Evolutionary conservation across 2,113 vertebrate species (phyloP).

Genomic region (Gracilinanus agilis): DNA sequence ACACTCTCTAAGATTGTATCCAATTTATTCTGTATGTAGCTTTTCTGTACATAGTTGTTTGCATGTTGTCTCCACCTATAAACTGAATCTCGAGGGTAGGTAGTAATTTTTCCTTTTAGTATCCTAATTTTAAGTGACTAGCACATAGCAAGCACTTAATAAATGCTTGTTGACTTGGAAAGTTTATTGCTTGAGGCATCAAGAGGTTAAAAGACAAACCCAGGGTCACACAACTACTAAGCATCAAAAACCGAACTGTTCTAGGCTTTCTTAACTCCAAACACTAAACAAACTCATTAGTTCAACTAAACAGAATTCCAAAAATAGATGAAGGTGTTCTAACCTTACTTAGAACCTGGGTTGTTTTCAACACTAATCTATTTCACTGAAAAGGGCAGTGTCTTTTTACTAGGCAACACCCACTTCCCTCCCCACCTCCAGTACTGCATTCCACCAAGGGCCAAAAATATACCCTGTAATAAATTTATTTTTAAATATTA

Average conservation of each 20-base stretch:
- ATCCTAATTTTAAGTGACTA: background rate
- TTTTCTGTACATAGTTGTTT: background rate
- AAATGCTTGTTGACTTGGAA: background rate
- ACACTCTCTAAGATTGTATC: background rate
- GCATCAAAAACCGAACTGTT: background rate
- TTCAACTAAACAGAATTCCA: conserved; percentile 5
- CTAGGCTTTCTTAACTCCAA: background rate
- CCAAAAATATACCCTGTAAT: conserved; percentile 35
- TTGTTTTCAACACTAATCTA: conserved; percentile 13
- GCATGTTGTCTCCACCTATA: background rate
- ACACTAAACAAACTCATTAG: background rate
- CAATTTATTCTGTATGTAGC: background rate
- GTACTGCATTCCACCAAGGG: conserved; percentile 26
- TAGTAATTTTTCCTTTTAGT: background rate
- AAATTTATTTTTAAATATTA: conserved; percentile 40
- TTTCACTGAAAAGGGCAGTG: conserved; percentile 9
- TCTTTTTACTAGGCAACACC: conserved; percentile 6
- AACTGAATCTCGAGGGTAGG: background rate
- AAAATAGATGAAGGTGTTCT: conserved; percentile 1
- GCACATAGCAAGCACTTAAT: background rate
- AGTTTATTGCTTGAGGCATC: background rate
- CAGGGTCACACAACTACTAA: background rate
- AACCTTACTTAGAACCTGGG: conserved; percentile 30
- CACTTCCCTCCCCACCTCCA: conserved; percentile 1
- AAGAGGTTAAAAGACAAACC: background rate